Percentiles rank a stretch among this genome's conserved stretches.
These are phyloP conservation scores for Aromia moschata DNA, from an alignment of 2,888 invertebrate genomes.

Conservation along the genomic window DNA sequence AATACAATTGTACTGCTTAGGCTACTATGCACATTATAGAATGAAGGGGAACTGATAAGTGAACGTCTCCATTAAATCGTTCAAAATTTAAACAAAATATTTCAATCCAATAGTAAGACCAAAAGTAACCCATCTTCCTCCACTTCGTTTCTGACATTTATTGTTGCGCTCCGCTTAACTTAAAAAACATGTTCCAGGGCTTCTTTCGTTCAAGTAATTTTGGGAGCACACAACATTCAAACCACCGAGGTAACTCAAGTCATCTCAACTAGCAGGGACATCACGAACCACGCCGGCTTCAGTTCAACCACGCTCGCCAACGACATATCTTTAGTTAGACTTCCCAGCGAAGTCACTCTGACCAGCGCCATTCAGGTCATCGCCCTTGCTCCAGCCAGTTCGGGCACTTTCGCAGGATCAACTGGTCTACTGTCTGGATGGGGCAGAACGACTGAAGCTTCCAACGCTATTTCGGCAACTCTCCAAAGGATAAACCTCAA, in stretches of 20 bases:
- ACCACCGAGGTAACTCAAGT: slow-evolving; percentile 10
- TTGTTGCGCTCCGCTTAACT: too few species aligned
- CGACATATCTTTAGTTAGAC: slow-evolving; percentile 40
- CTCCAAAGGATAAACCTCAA: slow-evolving; percentile 59
- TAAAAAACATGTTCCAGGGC: too few species aligned
- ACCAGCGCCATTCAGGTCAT: slow-evolving; percentile 35
- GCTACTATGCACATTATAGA: too few species aligned
- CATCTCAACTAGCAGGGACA: slow-evolving; percentile 43
- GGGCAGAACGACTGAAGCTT: slow-evolving; percentile 60
- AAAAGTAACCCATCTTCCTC: too few species aligned
- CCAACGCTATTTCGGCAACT: slow-evolving; percentile 56
- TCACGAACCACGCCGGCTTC: slow-evolving; percentile 38
- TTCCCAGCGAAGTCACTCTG: slow-evolving; percentile 30
- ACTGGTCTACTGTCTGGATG: slow-evolving; percentile 62
- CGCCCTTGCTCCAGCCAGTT: slow-evolving; percentile 35
- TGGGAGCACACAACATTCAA: slow-evolving; percentile 17
- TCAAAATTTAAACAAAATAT: too few species aligned
- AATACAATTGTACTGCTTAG: too few species aligned
- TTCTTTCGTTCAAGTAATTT: neutral
- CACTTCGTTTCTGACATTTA: too few species aligned
- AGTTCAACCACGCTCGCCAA: slow-evolving; percentile 29
- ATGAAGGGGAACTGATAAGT: too few species aligned
- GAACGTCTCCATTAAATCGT: too few species aligned
- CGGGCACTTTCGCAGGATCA: slow-evolving; percentile 55
- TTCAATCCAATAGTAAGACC: too few species aligned